Conservation (phyloP, 2,888 invertebrate species). For the Prenolepis imparis region DNA sequence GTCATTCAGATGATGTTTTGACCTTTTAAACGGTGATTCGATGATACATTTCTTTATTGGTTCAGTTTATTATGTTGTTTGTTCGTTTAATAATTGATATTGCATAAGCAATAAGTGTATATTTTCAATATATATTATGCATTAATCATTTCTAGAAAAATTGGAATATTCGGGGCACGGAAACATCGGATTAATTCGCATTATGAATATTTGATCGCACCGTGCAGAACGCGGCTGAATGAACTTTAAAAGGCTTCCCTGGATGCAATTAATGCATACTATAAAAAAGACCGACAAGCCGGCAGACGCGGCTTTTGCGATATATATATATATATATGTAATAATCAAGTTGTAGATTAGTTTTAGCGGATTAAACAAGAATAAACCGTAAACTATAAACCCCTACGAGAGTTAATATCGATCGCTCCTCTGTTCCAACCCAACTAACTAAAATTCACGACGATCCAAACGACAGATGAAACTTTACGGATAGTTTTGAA, state of each 20-base stretch:
- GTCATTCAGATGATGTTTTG: not conserved
- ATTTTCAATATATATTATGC: not conserved
- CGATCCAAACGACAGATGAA: not conserved
- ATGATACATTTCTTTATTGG: not conserved
- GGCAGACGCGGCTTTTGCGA: slow-evolving; percentile 43
- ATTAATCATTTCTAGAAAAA: slow-evolving; percentile 29
- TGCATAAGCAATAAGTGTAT: not conserved
- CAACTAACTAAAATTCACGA: not conserved
- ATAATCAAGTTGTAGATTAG: slow-evolving; percentile 54
- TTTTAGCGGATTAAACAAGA: slow-evolving; percentile 43
- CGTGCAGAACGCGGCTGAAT: slow-evolving; percentile 43
- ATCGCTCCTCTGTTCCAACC: not conserved
- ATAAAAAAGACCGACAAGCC: slow-evolving; percentile 21
- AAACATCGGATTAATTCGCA: slow-evolving; percentile 53
- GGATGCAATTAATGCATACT: slow-evolving; percentile 52
- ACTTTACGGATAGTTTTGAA: not conserved
- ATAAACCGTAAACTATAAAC: slow-evolving; percentile 29
- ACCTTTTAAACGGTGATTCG: not conserved
- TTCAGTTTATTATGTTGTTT: slow-evolving; percentile 23
- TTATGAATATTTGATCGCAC: slow-evolving; percentile 71
- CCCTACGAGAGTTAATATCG: slow-evolving; percentile 24
- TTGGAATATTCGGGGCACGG: slow-evolving; percentile 34
- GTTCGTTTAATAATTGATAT: not conserved
- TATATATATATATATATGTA: not conserved
- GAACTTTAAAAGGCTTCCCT: slow-evolving; percentile 56